A percentile compares a stretch with the other conserved stretches of the same genome.
Conservation (phyloP, 2,888 invertebrate species). For the Nomada flava region DNA sequence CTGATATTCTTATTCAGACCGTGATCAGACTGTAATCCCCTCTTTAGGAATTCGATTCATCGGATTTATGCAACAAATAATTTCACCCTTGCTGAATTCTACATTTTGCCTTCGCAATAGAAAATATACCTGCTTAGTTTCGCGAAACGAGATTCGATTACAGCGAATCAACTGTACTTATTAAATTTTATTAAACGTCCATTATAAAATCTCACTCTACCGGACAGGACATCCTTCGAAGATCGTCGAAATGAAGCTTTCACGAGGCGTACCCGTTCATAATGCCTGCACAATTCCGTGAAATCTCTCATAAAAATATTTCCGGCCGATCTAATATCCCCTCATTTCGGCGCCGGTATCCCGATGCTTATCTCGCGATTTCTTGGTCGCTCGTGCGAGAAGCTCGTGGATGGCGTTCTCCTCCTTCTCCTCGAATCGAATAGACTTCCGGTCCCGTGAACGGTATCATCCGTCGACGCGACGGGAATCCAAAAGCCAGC, state of each 20-base stretch:
- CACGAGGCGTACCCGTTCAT: background rate
- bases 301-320: constrained; percentile 42
- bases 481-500: constrained; percentile 61
- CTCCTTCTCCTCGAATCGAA: constrained; percentile 60
- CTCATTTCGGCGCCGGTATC: constrained; percentile 46
- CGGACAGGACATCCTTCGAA: background rate
- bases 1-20: too few relatives aligned
- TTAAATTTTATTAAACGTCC: background rate
- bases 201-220: background rate
- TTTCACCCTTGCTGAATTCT: too few relatives aligned
- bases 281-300: background rate
- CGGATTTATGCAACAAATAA: too few relatives aligned
- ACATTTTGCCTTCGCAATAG: too few relatives aligned
- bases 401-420: constrained; percentile 48
- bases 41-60: too few relatives aligned
- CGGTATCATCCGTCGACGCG: constrained; percentile 71
- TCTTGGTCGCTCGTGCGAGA: constrained; percentile 73
- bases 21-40: too few relatives aligned
- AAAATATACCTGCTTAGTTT: too few relatives aligned
- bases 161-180: background rate
- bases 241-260: background rate
- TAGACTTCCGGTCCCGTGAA: constrained; percentile 72
- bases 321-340: constrained; percentile 39
- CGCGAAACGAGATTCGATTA: too few relatives aligned
- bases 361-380: constrained; percentile 75